Evolutionary conservation across 2,797 vertebrate genomes (phyloP).

Genomic region (Philypnodon macrostomus): DNA sequence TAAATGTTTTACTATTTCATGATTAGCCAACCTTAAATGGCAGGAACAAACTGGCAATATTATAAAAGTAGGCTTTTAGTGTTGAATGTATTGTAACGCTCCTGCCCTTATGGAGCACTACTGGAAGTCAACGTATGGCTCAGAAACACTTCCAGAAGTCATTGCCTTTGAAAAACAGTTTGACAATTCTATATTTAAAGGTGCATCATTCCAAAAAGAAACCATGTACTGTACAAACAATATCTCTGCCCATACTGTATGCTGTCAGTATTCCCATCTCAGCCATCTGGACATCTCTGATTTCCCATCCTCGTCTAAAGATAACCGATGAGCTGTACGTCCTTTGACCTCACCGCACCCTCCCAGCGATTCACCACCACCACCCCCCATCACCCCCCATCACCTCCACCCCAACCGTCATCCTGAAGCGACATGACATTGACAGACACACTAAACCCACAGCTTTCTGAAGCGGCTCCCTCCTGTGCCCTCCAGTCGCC

Average conservation of each 20-base stretch:
- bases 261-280: conserved; percentile 10
- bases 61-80: too few species aligned
- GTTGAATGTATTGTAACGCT: too few species aligned
- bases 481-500: conserved; percentile 42
- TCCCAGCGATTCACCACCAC: conserved; percentile 45
- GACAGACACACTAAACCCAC: conserved; percentile 66
- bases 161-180: too few species aligned
- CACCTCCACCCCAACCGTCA: conserved; percentile 61
- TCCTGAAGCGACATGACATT: conserved; percentile 69
- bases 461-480: conserved; percentile 47
- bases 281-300: conserved; percentile 23
- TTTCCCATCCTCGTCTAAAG: conserved; percentile 42
- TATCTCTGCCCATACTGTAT: background rate
- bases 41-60: too few species aligned
- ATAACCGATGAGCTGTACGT: conserved; percentile 48
- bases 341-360: conserved; percentile 57
- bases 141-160: too few species aligned
- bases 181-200: too few species aligned
- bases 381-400: conserved; percentile 34
- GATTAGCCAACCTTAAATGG: too few species aligned
- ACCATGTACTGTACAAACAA: conserved; percentile 2
- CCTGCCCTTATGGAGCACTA: too few species aligned
- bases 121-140: too few species aligned
- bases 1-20: too few species aligned
- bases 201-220: background rate